These are phyloP conservation scores for Nematolebias whitei DNA, from an alignment of 2,113 vertebrate species.

Conservation along the genomic window DNA sequence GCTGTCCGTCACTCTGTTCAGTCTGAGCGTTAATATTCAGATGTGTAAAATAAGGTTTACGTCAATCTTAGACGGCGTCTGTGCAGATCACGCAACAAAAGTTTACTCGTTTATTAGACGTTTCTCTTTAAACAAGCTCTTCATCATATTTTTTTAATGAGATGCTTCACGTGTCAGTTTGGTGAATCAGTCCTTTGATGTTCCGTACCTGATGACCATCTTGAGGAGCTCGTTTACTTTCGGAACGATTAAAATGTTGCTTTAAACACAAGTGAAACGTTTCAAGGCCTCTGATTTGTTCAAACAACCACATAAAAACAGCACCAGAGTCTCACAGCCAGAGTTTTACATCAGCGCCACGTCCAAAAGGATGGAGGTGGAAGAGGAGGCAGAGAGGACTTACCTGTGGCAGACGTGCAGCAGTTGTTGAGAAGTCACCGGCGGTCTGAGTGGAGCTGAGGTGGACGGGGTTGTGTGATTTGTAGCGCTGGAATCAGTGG, in stretches of 20 bases:
- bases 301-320: no score
- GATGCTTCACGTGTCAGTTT: no score
- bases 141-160: no score
- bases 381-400: constrained; percentile 17
- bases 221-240: not conserved
- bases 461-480: constrained; percentile 67
- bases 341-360: not conserved
- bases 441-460: constrained; percentile 56
- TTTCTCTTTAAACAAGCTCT: not conserved
- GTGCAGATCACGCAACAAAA: no score
- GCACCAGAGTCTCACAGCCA: no score
- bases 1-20: not conserved
- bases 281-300: not conserved
- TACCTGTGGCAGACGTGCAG: constrained; percentile 63
- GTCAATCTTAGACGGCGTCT: no score
- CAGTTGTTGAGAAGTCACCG: constrained; percentile 31
- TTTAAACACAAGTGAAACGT: not conserved
- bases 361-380: no score
- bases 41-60: no score
- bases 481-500: constrained; percentile 85
- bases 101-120: not conserved
- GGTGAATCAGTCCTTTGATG: no score
- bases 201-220: not conserved
- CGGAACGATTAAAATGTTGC: not conserved
- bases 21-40: not conserved